Evolutionary conservation across 37 sponge, comb jelly and placozoan species (phyloP).

Genomic region (Beroe forskalii): DNA sequence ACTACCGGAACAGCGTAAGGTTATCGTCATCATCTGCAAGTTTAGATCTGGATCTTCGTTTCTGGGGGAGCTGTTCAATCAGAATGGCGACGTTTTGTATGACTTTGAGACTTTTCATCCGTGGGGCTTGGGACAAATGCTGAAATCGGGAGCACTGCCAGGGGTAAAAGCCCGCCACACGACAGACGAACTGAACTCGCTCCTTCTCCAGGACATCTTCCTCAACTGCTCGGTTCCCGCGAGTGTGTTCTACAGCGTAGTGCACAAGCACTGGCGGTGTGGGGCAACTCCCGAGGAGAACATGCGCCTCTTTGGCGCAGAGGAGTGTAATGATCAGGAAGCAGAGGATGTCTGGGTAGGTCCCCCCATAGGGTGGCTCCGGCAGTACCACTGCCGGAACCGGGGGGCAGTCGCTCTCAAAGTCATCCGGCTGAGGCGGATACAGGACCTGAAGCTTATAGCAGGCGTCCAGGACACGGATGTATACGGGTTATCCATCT

Average conservation of each 20-base stretch:
- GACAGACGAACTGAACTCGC: not conserved
- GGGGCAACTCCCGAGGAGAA: not conserved
- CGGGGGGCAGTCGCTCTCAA: conserved; percentile 18
- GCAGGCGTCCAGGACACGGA: not conserved
- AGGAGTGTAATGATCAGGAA: not conserved
- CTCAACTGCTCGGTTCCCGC: not conserved
- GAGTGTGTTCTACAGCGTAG: not conserved
- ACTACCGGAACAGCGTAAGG: not conserved
- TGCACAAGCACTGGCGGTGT: not conserved
- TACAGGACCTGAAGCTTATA: conserved; percentile 14
- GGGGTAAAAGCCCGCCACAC: not conserved
- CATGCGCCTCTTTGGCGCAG: not conserved
- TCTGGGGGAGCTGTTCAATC: not conserved
- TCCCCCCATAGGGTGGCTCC: not conserved
- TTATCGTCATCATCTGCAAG: not conserved
- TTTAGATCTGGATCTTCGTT: not conserved
- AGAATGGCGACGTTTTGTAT: not conserved
- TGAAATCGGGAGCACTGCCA: not conserved
- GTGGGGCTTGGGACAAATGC: not conserved
- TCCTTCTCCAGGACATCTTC: not conserved
- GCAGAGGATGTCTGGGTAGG: not conserved
- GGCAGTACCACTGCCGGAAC: conserved; percentile 9
- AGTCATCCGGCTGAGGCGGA: conserved; percentile 28
- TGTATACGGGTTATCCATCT: conserved; percentile 10
- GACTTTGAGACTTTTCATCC: not conserved